Base-by-base conservation (phyloP, 2,888 invertebrate species). In the Synergus itoensis region DNA sequence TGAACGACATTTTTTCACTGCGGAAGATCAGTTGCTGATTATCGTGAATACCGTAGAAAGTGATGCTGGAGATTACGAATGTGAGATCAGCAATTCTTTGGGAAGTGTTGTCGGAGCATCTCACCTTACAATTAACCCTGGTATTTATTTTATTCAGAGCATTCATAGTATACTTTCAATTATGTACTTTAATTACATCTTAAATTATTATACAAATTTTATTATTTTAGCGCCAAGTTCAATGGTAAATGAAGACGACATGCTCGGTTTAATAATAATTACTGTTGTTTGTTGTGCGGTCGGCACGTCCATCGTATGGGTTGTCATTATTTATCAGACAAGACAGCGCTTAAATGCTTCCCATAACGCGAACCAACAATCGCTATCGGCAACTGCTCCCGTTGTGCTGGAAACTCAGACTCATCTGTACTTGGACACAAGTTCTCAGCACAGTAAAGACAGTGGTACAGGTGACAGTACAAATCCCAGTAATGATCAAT, bases 281-380 rank as follows among this genome's bases (percentile, higher is more conserved):
- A 97, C 97, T 4, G 96, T 97, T 0, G 97, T 98, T 62, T 97
- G 97, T 92, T 97, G 98, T 92, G 96, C 98, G 77, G 97, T 98
- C 18, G 96, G 96, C n/a, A 98, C 98, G 9, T 97, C 98, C 0
- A 94, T 97, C 18, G 95, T 98, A 77, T 98, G 98, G 98, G 97
- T 98, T 75, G 95, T 97, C 78, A 97, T 98, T 83, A 97, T 98
- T 87, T 97, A 97, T 92, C 96, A 97, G 89, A 97, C 97, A 5
- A 94, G 97, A 82, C 95, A 96, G 92, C 94, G 95, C 48, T 93
- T 94, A 92, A 93, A 94, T 69, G 92, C 93, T 82, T 91, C 93
- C 78, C 93, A 94, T 84, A 93, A 92, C 81, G 92, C 92, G 73
- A 93, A 91, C 90, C 92, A 93, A 82, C 90, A 93, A 84, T 93